A percentile compares a stretch with the other conserved stretches of the same genome.
These are phyloP conservation scores for Myripristis jacobus DNA, from an alignment of 2,797 vertebrate genomes.

Conservation along the genomic window DNA sequence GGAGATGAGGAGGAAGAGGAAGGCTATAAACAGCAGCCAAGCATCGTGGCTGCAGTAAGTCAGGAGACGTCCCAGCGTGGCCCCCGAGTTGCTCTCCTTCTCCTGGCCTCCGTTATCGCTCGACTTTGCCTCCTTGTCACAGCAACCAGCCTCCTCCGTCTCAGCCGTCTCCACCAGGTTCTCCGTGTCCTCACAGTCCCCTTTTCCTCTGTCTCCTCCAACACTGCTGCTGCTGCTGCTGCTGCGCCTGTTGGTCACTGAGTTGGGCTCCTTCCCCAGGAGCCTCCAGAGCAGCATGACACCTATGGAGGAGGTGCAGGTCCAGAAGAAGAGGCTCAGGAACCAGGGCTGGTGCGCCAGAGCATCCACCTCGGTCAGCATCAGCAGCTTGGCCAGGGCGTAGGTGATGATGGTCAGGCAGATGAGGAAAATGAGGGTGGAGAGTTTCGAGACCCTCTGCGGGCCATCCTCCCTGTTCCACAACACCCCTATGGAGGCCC, in stretches of 20 bases:
- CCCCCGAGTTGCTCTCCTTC: conserved; percentile 79
- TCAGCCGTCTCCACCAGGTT: conserved; percentile 70
- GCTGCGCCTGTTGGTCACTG: conserved; percentile 22
- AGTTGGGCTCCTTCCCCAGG: conserved; percentile 75
- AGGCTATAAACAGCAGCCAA: conserved; percentile 84
- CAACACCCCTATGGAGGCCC: conserved; percentile 88
- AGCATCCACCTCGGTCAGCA: conserved; percentile 86
- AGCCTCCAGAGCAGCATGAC: conserved; percentile 86
- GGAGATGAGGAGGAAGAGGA: conserved; percentile 90
- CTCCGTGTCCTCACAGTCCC: conserved; percentile 65
- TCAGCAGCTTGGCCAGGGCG: conserved; percentile 89
- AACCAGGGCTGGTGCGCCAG: conserved; percentile 87
- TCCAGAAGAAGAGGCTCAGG: conserved; percentile 91
- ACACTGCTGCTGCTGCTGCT: neutral
- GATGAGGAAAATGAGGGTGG: conserved; percentile 79
- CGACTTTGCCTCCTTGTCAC: conserved; percentile 14
- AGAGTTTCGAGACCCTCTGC: conserved; percentile 77
- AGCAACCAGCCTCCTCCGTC: conserved; percentile 59
- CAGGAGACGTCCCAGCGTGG: conserved; percentile 91
- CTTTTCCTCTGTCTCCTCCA: neutral
- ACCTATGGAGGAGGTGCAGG: conserved; percentile 80
- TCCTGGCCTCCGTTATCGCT: conserved; percentile 1
- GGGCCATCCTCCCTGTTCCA: conserved; percentile 88
- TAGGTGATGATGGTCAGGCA: conserved; percentile 87
- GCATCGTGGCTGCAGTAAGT: conserved; percentile 88